These are phyloP conservation scores for Mesorhabditis sp. DNA, from an alignment of 2,888 invertebrate genomes.

Conservation along the genomic window DNA sequence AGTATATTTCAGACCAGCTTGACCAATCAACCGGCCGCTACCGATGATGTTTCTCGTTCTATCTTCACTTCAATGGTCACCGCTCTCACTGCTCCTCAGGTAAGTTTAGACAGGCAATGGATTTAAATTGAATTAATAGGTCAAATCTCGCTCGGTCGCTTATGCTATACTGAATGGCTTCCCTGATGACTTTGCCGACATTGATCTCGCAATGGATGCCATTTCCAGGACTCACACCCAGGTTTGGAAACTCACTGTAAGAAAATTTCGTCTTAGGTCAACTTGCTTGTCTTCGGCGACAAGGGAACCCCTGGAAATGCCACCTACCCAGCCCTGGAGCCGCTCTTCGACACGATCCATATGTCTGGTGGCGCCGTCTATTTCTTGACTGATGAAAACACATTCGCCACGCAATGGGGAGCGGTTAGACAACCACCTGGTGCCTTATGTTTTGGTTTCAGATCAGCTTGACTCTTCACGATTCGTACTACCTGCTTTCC, in stretches of 20 bases:
- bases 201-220: not conserved
- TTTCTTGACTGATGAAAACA: constrained; percentile 10
- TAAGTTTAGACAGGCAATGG: not conserved
- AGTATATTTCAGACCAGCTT: constrained; percentile 2
- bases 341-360: constrained; percentile 32
- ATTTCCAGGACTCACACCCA: constrained; percentile 13
- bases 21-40: constrained; percentile 17
- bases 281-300: constrained; percentile 37
- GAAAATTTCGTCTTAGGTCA: constrained; percentile 17
- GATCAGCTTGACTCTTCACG: constrained; percentile 12
- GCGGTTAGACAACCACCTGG: not conserved
- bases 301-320: constrained; percentile 30
- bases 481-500: constrained; percentile 23
- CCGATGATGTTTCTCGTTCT: constrained; percentile 11
- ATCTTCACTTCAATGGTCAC: constrained; percentile 26
- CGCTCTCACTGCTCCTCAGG: constrained; percentile 9
- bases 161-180: not conserved
- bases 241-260: not conserved
- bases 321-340: constrained; percentile 20
- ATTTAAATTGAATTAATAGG: not conserved
- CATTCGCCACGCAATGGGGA: not conserved
- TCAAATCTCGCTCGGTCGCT: constrained; percentile 10
- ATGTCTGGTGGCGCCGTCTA: constrained; percentile 37
- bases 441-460: not conserved
- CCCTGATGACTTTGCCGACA: not conserved